These are phyloP conservation scores for Podarcis muralis DNA, from an alignment of 2,113 vertebrate species.

Conservation along the genomic window DNA sequence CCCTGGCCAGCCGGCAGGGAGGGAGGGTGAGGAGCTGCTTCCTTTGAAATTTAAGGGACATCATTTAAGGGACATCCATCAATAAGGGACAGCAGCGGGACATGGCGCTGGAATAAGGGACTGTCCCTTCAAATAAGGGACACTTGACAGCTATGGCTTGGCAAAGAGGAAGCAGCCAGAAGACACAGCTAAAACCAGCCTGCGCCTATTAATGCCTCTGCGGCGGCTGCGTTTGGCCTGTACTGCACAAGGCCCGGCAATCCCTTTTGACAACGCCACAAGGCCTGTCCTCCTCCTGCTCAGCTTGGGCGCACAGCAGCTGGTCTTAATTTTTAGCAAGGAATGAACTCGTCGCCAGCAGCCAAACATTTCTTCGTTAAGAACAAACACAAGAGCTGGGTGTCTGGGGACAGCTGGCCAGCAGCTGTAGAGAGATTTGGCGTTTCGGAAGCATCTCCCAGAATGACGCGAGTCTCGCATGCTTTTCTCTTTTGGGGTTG, in stretches of 20 bases:
- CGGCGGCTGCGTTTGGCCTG: not conserved
- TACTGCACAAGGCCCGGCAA: not conserved
- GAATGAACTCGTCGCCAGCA: not conserved
- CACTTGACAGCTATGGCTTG: too few relatives aligned
- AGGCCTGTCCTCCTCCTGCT: not conserved
- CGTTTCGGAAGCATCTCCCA: not conserved
- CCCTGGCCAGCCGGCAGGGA: too few relatives aligned
- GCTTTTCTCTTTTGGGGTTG: not conserved
- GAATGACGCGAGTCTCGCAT: not conserved
- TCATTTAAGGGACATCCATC: too few relatives aligned
- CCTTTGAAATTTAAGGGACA: too few relatives aligned
- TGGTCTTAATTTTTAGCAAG: slow-evolving; percentile 29
- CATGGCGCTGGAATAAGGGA: too few relatives aligned
- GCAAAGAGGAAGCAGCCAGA: not conserved
- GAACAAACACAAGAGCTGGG: not conserved
- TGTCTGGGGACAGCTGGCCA: not conserved
- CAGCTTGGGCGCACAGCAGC: not conserved
- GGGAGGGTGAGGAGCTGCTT: too few relatives aligned
- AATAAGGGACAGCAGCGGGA: too few relatives aligned
- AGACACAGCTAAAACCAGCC: too few relatives aligned
- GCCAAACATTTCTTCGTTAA: slow-evolving; percentile 4
- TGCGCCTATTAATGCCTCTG: not conserved
- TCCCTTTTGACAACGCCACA: not conserved
- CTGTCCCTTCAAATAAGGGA: too few relatives aligned
- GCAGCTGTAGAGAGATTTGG: slow-evolving; percentile 18